Base-by-base conservation (phyloP, 2,797 vertebrate species). In the Pithecia hirsuta region DNA sequence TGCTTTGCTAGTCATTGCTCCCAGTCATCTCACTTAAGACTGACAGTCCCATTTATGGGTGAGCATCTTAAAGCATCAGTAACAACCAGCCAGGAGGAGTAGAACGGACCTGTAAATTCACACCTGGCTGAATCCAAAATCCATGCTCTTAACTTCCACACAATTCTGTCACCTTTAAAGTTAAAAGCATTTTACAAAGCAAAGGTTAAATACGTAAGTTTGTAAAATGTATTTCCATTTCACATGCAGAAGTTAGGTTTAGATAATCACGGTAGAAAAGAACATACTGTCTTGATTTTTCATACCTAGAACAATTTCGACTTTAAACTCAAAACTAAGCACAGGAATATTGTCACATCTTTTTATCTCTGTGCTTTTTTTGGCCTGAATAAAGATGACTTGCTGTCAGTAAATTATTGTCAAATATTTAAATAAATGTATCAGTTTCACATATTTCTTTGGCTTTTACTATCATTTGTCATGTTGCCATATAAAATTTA, bases 161-260 rank as follows among this genome's bases (percentile, higher is more conserved):
- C 30, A 55, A 22, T 9, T 36, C 33, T n/a, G 1, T 90, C 33
- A 86, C 30, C 14, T 50, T 7, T 48, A 52, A 50, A 20, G 15
- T 28, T 85, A 84, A 64, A 90, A 39, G 13, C 6, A 55, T 84
- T 84, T 59, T 36, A 46, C 4, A 48, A 19, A 74, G 79, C 55
- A 28, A 81, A 89, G 7, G 5, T 82, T 70, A 64, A 93, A 67
- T 46, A 30, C 0, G 0, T 39, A 52, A 7, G 0, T 41, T 89
- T 30, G 12, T 84, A 39, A 85, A 70, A 85, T 4, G 67, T 10
- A 26, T 91, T 46, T 96, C 24, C 72, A 30, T 82, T 90, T 90
- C 24, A 28, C 30, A 19, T 3, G 4, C 12, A 81, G 64, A 61
- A 88, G 46, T 64, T 90, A 55, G 8, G 4, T 72, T 59, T 72